Evolutionary conservation across 2,888 invertebrate genomes (phyloP).

Genomic region (Petrolisthes manimaculis): DNA sequence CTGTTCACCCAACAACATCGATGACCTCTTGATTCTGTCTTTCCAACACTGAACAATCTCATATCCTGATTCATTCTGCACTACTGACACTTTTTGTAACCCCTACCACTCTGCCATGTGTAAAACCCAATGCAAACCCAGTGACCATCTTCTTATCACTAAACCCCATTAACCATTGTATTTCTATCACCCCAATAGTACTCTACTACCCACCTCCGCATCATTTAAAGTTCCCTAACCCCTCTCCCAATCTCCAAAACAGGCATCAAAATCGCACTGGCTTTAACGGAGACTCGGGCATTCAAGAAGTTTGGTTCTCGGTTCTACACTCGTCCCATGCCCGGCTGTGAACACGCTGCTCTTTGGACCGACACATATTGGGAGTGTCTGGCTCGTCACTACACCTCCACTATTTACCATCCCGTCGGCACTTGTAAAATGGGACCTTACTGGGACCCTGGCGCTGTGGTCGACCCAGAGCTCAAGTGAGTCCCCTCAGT

Average conservation of each 20-base stretch:
- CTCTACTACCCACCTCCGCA: neutral
- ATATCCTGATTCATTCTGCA: neutral
- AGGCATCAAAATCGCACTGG: constrained; percentile 85
- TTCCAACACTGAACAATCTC: neutral
- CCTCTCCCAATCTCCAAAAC: neutral
- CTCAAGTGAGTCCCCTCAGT: constrained; percentile 70
- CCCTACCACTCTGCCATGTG: neutral
- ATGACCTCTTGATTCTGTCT: neutral
- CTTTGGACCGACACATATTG: constrained; percentile 79
- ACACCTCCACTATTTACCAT: constrained; percentile 77
- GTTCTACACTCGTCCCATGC: constrained; percentile 79
- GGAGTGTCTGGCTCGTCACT: constrained; percentile 78
- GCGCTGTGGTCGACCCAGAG: constrained; percentile 81
- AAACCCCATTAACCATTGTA: neutral
- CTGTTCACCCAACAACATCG: no score
- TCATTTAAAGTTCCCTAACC: constrained; percentile 67
- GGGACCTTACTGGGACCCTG: constrained; percentile 77
- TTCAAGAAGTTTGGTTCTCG: constrained; percentile 78
- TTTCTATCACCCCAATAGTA: neutral
- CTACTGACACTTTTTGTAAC: neutral
- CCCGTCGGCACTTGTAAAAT: constrained; percentile 87
- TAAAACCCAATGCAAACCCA: neutral
- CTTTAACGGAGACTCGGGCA: constrained; percentile 83
- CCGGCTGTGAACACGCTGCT: constrained; percentile 85
- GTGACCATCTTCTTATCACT: neutral